Base-by-base conservation (phyloP, 2,888 invertebrate genomes). In the Embidobia sp. region DNA sequence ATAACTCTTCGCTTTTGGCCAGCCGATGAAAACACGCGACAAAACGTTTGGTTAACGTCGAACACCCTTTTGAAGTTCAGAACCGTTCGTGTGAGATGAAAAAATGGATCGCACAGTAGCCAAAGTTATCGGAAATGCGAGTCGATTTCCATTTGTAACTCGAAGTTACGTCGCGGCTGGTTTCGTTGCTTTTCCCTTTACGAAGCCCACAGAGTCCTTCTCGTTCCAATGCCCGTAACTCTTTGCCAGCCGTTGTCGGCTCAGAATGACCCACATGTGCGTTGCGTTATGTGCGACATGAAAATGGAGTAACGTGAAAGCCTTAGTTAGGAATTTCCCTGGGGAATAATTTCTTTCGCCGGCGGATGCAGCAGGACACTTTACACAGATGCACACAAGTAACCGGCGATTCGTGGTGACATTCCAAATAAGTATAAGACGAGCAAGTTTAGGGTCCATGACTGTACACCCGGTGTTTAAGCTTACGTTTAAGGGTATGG, bases 401-500 rank as follows among this genome's bases (percentile, higher is more conserved):
- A 67, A 74, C 66, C 73, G 78, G 44, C 66, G 74, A 67, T 70
- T 63, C 72, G 64, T 72, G 63, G 59, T 72, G 67, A 64, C 69
- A 64, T 76, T 69, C 59, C 76, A 76, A 76, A 73, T 64, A 72
- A n/a, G n/a, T n/a, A n/a, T n/a, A n/a, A 79, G 67, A 31, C 40
- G 42, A 55, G 49, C 55, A 61, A 79, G 59, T 75, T 80, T 81
- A 79, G 81, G 83, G 81, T 85, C 84, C 86, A 86, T 85, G 84
- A 82, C 82, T 83, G 83, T 83, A 83, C 85, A 85, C 82, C 81
- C 81, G 81, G 79, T 77, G 75, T 78, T 82, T 61, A 73, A 79
- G 76, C 76, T 77, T 73, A 77, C 49, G 40, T 61, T 48, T 46
- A 46, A 33, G 27, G 37, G 37, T 53, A 46, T 8, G 13, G 18